Conservation (phyloP, 2,113 vertebrate species). For the Otocyon megalotis region DNA sequence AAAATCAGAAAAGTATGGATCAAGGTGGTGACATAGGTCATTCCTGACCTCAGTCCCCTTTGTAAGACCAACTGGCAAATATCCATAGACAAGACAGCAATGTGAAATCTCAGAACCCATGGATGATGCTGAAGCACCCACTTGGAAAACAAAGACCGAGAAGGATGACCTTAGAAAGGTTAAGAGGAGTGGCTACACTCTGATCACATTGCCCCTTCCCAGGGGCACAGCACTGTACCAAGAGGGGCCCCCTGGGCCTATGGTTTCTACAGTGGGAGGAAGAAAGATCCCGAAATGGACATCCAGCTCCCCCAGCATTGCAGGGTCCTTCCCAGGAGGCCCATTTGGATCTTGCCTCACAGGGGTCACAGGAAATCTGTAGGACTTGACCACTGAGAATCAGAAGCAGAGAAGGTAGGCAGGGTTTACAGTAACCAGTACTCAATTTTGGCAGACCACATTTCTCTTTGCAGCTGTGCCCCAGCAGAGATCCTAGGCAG, state of each 20-base stretch:
- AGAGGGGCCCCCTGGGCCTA: not conserved
- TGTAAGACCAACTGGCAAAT: not conserved
- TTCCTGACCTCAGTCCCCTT: not conserved
- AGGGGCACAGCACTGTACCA: not conserved
- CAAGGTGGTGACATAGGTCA: not conserved
- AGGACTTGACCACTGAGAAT: not conserved
- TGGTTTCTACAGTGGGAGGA: not conserved
- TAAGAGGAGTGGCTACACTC: not conserved
- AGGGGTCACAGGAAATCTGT: not conserved
- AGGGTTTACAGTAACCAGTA: not conserved
- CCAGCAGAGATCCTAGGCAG: not conserved
- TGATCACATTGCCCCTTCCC: not conserved
- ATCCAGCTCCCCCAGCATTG: not conserved
- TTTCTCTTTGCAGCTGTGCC: not conserved
- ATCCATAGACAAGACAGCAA: not conserved
- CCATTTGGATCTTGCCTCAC: not conserved
- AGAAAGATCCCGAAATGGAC: not conserved
- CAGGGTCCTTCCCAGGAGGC: not conserved
- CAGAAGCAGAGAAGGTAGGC: not conserved
- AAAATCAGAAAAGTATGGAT: constrained; percentile 19
- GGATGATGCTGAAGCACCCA: not conserved
- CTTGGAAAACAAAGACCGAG: not conserved
- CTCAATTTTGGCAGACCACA: not conserved
- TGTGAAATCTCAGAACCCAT: not conserved
- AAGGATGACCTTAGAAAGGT: not conserved